Conservation (phyloP, 2,113 vertebrate genomes). For the Myrmecobius fasciatus region DNA sequence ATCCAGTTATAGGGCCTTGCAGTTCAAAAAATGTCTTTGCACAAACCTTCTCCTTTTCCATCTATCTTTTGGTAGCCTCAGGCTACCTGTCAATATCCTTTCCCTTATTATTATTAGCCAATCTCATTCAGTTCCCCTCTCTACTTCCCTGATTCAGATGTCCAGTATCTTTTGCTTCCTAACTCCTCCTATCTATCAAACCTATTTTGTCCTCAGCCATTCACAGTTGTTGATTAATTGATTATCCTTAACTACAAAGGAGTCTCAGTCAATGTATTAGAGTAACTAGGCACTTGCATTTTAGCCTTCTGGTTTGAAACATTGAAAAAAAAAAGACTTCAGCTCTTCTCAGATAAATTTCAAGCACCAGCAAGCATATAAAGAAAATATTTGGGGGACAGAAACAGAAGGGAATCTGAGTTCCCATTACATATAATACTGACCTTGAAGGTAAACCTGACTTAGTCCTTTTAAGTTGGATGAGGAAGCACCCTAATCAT, state of each 20-base stretch:
- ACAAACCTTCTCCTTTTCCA: neutral
- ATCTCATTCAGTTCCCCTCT: neutral
- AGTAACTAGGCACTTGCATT: neutral
- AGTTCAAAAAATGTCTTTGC: neutral
- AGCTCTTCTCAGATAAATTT: neutral
- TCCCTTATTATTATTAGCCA: neutral
- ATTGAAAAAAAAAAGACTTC: neutral
- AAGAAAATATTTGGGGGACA: neutral
- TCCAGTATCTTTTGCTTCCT: neutral
- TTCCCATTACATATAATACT: neutral
- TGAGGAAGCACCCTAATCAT: neutral
- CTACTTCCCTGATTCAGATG: neutral
- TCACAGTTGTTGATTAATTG: neutral
- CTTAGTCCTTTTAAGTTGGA: too few relatives aligned
- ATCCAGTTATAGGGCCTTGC: neutral
- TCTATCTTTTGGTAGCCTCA: neutral
- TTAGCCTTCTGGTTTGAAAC: neutral
- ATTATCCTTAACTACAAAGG: neutral
- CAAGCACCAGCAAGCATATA: neutral
- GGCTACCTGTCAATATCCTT: neutral
- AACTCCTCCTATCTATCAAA: neutral
- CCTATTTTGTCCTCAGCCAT: neutral
- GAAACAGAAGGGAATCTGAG: neutral
- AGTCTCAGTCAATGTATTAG: neutral
- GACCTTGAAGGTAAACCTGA: neutral